Evolutionary conservation across 2,797 vertebrate genomes (phyloP).

Genomic region (Tauraco hartlaubi): DNA sequence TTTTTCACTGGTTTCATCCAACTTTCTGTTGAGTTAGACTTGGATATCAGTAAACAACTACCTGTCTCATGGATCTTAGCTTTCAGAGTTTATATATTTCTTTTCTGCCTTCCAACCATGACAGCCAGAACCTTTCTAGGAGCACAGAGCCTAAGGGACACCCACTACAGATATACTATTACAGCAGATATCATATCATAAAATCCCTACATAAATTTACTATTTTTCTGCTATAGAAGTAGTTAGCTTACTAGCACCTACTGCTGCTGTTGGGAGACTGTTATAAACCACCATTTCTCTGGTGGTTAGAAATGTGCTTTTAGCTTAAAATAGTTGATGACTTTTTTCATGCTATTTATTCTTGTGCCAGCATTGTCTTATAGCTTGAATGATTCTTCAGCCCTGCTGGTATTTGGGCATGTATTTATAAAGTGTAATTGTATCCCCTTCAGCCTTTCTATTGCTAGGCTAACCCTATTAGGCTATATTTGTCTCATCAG

Average conservation of each 20-base stretch:
- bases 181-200: background rate
- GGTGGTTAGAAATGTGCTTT: background rate
- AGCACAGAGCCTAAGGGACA: background rate
- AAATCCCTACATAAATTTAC: background rate
- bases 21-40: background rate
- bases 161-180: too few relatives aligned
- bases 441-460: background rate
- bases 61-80: background rate
- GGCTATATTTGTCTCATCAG: constrained; percentile 28
- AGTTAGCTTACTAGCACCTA: background rate
- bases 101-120: background rate
- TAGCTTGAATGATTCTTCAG: background rate
- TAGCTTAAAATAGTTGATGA: constrained; percentile 14
- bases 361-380: background rate
- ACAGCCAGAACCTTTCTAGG: background rate
- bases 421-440: constrained; percentile 11
- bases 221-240: background rate
- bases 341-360: constrained; percentile 1
- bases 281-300: background rate
- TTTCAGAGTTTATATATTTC: background rate
- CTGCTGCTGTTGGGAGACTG: background rate
- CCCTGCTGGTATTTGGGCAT: background rate
- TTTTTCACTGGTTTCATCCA: background rate
- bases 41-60: background rate
- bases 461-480: background rate